Percentiles rank a stretch among this genome's conserved stretches.
phyloP scores from a whole-genome alignment of 2,888 invertebrate genomes.

The Drosophila multiciliata region DNA sequence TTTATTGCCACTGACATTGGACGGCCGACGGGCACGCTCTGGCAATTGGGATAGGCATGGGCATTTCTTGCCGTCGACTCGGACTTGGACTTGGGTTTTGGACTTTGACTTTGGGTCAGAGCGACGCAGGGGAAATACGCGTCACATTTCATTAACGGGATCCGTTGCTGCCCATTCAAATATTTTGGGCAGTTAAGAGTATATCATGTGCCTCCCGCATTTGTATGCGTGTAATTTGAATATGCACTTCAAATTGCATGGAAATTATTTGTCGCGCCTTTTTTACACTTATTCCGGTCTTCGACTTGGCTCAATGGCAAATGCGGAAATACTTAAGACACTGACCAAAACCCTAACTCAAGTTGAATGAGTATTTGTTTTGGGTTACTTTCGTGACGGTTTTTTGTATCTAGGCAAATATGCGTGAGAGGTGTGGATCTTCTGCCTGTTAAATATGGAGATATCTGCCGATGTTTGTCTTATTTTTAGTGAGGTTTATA shows the following conservation, averaged over 20 bases:
- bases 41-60: conserved; percentile 10
- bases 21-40: conserved; percentile 58
- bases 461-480: neutral
- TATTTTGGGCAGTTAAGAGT: conserved; percentile 56
- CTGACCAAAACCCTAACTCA: conserved; percentile 31
- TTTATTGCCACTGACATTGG: conserved; percentile 68
- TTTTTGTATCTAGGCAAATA: conserved; percentile 18
- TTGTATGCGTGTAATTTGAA: conserved; percentile 69
- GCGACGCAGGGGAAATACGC: conserved; percentile 69
- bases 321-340: conserved; percentile 63
- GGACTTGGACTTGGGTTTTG: conserved; percentile 14
- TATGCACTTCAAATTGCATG: conserved; percentile 76
- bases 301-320: conserved; percentile 36
- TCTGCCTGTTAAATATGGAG: neutral
- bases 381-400: conserved; percentile 51
- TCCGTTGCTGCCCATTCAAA: conserved; percentile 57
- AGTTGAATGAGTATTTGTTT: conserved; percentile 58
- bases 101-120: conserved; percentile 46
- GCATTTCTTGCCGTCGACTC: neutral
- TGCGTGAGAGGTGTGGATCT: conserved; percentile 23
- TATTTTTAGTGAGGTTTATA: neutral
- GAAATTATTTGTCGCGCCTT: conserved; percentile 67
- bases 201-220: conserved; percentile 32
- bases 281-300: conserved; percentile 61
- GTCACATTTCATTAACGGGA: conserved; percentile 75